Evolutionary conservation across 2,113 vertebrate species (phyloP), one percentile per base, ranked within the genome.

Genomic region (Muntiacus muntjak): DNA sequence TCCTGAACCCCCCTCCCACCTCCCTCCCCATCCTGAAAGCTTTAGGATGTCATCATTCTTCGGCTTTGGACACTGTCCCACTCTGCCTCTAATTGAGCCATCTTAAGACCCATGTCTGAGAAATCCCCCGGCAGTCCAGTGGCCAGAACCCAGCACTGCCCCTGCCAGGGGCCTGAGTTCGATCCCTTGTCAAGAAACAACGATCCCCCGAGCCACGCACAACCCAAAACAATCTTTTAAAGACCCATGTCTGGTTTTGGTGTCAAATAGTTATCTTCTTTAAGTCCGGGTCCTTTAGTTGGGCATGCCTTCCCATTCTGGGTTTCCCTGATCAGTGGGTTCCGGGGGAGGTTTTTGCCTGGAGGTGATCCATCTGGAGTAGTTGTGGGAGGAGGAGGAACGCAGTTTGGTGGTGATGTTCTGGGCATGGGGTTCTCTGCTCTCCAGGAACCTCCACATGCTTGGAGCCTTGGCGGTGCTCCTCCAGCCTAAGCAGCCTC

Each of bases 121-220:
- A 26, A 47, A 47, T 79, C 28, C 76, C 45, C 26, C 8, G 2
- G 15, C 23, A 47, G 26, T 79, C 15, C 45, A 79, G 43, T 30
- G 26, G 26, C 5, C 1, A 47, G 76, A 10, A 47, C 14, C 26
- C 45, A 47, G 15, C 26, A 30, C 26, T 47, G 45, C 45, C 15
- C 2, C 26, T 79, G 43, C 45, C 7, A 0, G 26, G 76, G 45
- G 1, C 76, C 43, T 1, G 3, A 47, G 76, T 30, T 47, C 15
- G 15, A 30, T 79, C 76, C 15, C 76, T 50, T 45, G 17, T 79
- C 43, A 43, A 47, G 26, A 28, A 47, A 19, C 15, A 1, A 47
- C 2, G 8, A 47, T 30, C 4, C 76, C 7, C 2, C 7, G 16
- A 79, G 26, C 43, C 12, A 9, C 7, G 7, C 7, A 9, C 4